Percentiles rank a stretch among this genome's conserved stretches.
Conservation (phyloP, 2,797 vertebrate genomes). For the Catamblyrhynchus diadema region DNA sequence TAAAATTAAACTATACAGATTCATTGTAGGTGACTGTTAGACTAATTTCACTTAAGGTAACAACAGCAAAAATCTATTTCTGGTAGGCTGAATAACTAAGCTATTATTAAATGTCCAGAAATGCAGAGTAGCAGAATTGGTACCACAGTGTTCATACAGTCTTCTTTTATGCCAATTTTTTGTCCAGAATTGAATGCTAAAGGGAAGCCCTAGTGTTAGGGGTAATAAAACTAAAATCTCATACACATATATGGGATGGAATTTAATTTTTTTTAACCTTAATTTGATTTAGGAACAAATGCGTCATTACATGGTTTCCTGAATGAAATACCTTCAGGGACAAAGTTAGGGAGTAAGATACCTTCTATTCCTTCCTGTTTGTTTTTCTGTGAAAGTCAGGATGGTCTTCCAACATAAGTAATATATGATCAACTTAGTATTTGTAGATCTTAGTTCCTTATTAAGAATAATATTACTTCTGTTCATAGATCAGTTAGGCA, state of each 20-base stretch:
- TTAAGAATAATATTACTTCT: background rate
- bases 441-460: background rate
- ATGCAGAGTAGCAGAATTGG: background rate
- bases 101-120: background rate
- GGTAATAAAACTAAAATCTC: background rate
- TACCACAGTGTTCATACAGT: background rate
- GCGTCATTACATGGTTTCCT: background rate
- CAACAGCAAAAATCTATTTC: background rate
- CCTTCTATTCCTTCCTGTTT: background rate
- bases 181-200: background rate
- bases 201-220: background rate
- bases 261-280: background rate
- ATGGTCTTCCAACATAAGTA: background rate
- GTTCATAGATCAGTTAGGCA: background rate
- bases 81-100: background rate
- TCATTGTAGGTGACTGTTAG: background rate
- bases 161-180: background rate
- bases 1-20: background rate
- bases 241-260: background rate
- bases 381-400: background rate
- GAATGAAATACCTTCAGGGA: background rate
- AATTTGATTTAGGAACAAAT: background rate
- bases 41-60: background rate
- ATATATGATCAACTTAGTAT: accelerated
- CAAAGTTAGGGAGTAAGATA: background rate